These are phyloP conservation scores for Drosophila nigritarsus DNA, from an alignment of 2,888 invertebrate genomes.

Conservation along the genomic window DNA sequence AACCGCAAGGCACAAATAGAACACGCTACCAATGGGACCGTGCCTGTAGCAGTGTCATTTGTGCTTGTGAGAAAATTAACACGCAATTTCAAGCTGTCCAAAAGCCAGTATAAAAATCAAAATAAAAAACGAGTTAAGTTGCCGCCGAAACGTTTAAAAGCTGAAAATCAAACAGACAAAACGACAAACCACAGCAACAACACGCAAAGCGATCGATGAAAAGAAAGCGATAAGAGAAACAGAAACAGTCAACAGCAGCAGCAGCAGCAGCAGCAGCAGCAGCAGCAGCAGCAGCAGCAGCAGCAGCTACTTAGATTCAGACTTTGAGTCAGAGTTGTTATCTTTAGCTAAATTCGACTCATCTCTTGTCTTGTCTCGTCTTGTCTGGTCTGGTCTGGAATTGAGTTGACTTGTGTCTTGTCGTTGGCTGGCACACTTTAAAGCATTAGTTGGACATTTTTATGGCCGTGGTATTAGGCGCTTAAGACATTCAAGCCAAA, in stretches of 20 bases:
- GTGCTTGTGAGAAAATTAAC: constrained; percentile 78
- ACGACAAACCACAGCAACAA: constrained; percentile 22
- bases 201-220: constrained; percentile 78
- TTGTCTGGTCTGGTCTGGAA: constrained; percentile 17
- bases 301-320: constrained; percentile 22
- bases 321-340: constrained; percentile 14
- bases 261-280: constrained; percentile 11
- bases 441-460: constrained; percentile 81
- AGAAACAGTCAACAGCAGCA: constrained; percentile 27
- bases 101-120: constrained; percentile 52
- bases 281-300: constrained; percentile 9
- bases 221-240: constrained; percentile 60
- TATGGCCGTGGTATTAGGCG: constrained; percentile 81
- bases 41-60: constrained; percentile 24
- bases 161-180: constrained; percentile 72
- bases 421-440: constrained; percentile 76
- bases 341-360: constrained; percentile 29
- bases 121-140: constrained; percentile 66
- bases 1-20: constrained; percentile 69
- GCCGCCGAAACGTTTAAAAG: constrained; percentile 59
- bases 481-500: constrained; percentile 82
- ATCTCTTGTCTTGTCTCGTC: constrained; percentile 23
- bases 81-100: constrained; percentile 72
- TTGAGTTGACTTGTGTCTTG: constrained; percentile 53
- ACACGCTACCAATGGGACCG: constrained; percentile 50